These are phyloP conservation scores for Cephonodes hylas DNA, from an alignment of 2,888 invertebrate species.

Conservation along the genomic window DNA sequence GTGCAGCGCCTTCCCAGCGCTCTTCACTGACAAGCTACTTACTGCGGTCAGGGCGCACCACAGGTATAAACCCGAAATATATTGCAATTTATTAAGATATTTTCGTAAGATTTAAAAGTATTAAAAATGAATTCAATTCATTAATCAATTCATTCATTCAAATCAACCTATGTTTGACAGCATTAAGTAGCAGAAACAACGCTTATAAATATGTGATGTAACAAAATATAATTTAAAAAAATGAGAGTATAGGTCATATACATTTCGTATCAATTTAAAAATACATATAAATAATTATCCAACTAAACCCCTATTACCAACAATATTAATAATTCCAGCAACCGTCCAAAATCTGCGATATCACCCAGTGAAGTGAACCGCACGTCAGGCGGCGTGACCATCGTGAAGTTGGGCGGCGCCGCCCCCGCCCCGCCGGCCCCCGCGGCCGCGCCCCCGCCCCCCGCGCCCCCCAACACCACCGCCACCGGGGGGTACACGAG, in stretches of 20 bases:
- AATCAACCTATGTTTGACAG: no score
- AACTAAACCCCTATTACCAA: no score
- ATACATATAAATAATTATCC: no score
- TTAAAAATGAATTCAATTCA: no score
- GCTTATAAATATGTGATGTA: no score
- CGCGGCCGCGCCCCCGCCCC: slow-evolving; percentile 40
- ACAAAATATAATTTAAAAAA: no score
- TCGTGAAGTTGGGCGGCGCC: slow-evolving; percentile 85
- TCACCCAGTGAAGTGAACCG: slow-evolving; percentile 83
- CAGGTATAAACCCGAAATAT: slow-evolving; percentile 55
- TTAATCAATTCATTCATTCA: no score
- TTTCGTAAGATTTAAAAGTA: no score
- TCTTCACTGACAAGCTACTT: slow-evolving; percentile 90
- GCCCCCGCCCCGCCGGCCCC: slow-evolving; percentile 41
- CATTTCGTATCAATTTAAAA: no score
- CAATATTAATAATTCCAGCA: slow-evolving; percentile 32
- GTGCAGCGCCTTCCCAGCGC: slow-evolving; percentile 89
- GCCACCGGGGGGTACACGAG: slow-evolving; percentile 74
- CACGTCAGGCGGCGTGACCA: slow-evolving; percentile 88
- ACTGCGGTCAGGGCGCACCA: slow-evolving; percentile 86
- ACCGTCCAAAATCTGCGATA: slow-evolving; percentile 57
- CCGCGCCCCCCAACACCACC: slow-evolving; percentile 19
- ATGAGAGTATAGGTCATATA: no score
- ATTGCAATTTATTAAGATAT: no score
- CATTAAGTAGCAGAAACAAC: no score